Evolutionary conservation across 2,113 vertebrate species (phyloP), one percentile per base, ranked within the genome.

Genomic region (Ifrita kowaldi): DNA sequence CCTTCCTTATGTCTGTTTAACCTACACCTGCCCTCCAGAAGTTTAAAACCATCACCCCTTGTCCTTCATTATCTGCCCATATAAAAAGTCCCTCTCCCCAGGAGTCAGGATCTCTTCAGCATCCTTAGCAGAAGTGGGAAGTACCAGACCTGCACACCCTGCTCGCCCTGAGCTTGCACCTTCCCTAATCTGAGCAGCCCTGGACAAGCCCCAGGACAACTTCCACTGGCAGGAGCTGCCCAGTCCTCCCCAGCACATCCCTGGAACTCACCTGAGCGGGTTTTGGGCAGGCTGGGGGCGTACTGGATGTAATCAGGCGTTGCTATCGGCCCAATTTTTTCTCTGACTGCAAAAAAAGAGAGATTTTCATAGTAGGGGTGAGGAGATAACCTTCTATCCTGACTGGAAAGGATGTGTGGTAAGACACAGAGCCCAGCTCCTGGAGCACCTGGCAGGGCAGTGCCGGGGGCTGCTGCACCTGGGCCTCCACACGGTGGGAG

Each of bases 231-330:
- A 89, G 74, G 44, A 84, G 13, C 10, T 15, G 17, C 35, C 35
- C 37, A 4, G 21, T 27, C 11, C 55, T 35, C 18, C 52, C 65
- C 69, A 55, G 85, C 35, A 33, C 13, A 44, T 3, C 77, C 16
- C 55, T 22, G 9, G 14, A 5, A 18, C 84, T 93, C 98, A 99
- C 99, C 99, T 97, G 99, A 99, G 97, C 99, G 98, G 46, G 99
- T 99, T 98, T 99, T 99, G 89, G 99, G 99, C 89, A 99, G 98
- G n/a, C 98, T 98, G 5, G 99, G 99, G 21, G 99, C 99, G 3
- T 99, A 98, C 98, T 99, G 99, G 95, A 99, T 99, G 96, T 98
- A 99, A 97, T 99, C 99, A 7, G 99, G 99, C 0, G 99, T 99
- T 35, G 99, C 99, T 80, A 99, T 99, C 32, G 99, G 99, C 11